Percentiles rank a stretch among this genome's conserved stretches.
These are phyloP conservation scores for Tenebrosternarchus preto DNA, from an alignment of 2,113 vertebrate species.

Conservation along the genomic window DNA sequence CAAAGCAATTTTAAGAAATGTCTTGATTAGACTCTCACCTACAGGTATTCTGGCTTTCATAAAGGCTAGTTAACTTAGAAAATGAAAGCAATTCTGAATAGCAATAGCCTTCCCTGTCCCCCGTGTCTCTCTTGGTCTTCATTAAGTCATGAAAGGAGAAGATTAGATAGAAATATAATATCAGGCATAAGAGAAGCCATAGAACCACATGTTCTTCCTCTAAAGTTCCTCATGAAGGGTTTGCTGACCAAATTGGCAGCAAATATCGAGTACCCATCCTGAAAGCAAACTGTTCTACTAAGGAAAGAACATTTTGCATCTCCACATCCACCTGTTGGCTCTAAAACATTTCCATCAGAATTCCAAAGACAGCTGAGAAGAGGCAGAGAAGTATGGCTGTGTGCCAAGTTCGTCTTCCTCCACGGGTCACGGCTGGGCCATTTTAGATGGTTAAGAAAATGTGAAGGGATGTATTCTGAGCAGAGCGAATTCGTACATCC, in stretches of 20 bases:
- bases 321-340: background rate
- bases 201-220: background rate
- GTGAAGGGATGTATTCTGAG: background rate
- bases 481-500: background rate
- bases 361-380: background rate
- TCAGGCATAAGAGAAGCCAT: background rate
- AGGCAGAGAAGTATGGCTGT: background rate
- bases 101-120: background rate
- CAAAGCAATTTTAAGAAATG: slow-evolving; percentile 22
- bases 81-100: background rate
- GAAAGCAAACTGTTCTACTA: background rate
- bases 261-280: background rate
- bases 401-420: too few relatives aligned
- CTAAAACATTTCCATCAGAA: background rate
- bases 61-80: background rate
- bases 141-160: background rate
- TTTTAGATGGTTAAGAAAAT: background rate
- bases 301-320: slow-evolving; percentile 13
- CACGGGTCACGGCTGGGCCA: background rate
- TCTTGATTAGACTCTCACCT: background rate
- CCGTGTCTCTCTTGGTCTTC: background rate
- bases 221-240: background rate
- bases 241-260: background rate
- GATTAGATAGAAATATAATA: slow-evolving; percentile 5
- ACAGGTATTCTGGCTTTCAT: background rate